Conservation (phyloP, 2,888 invertebrate species). For the Polyommatus iphigenia region DNA sequence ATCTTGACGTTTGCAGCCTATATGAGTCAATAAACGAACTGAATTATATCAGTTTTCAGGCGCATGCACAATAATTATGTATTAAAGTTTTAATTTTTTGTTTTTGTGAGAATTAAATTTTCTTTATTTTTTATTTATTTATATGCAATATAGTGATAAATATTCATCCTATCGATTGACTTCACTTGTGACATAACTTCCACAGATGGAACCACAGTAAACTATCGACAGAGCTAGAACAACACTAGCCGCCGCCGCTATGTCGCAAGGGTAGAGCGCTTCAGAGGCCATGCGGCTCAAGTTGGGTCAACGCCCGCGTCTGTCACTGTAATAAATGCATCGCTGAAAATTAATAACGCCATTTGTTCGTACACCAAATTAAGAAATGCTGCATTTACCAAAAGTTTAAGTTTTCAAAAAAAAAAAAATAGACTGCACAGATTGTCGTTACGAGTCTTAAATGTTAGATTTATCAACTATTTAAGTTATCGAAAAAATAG, state of each 20-base stretch:
- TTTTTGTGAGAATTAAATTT: too few species aligned
- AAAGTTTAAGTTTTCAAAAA: not conserved
- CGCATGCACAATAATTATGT: too few species aligned
- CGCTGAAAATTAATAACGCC: constrained; percentile 39
- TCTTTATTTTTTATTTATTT: not conserved
- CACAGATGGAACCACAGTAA: too few species aligned
- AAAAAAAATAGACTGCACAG: not conserved
- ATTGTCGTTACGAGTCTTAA: not conserved
- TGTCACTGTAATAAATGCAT: constrained; percentile 49
- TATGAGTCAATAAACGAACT: not conserved
- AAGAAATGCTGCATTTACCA: not conserved
- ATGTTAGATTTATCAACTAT: not conserved
- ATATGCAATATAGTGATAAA: not conserved
- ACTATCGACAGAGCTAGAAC: constrained; percentile 46
- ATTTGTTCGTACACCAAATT: constrained; percentile 32
- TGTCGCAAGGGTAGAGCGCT: constrained; percentile 75
- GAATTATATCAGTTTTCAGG: not conserved
- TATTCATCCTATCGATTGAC: constrained; percentile 10
- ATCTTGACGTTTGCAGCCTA: not conserved
- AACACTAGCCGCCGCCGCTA: constrained; percentile 64
- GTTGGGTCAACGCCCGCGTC: constrained; percentile 65
- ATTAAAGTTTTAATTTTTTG: not conserved
- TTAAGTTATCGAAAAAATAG: not conserved
- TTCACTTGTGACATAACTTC: too few species aligned
- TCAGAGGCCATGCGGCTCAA: constrained; percentile 57